Evolutionary conservation across 2,888 invertebrate genomes (phyloP).

Genomic region (Macrosoma leucophasiata): DNA sequence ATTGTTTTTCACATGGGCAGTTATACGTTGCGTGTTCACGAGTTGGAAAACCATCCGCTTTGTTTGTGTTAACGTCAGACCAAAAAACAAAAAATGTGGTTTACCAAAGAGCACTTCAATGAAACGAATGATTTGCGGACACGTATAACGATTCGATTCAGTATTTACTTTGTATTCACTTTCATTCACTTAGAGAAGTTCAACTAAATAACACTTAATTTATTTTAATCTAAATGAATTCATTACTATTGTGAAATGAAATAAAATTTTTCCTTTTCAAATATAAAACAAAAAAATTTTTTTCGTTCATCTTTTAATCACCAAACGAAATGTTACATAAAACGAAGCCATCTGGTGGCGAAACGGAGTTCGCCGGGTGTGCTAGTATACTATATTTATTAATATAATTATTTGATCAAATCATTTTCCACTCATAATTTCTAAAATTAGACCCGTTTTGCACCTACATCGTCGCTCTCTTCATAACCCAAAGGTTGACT

Average conservation of each 20-base stretch:
- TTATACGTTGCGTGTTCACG: constrained; percentile 17
- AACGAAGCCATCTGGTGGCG: no score
- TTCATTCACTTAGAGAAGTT: constrained; percentile 29
- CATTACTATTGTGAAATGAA: constrained; percentile 31
- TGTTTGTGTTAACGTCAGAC: constrained; percentile 26
- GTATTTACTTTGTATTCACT: constrained; percentile 28
- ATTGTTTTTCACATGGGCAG: constrained; percentile 25
- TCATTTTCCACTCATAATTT: no score
- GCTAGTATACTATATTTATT: no score
- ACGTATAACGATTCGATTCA: constrained; percentile 26
- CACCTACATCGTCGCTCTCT: no score
- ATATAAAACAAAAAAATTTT: no score
- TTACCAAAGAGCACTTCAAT: constrained; percentile 23
- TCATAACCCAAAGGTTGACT: no score
- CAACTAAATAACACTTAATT: constrained; percentile 29
- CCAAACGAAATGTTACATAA: constrained; percentile 29
- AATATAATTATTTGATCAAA: no score
- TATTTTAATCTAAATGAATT: constrained; percentile 31
- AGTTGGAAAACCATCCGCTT: constrained; percentile 25
- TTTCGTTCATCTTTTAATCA: no score
- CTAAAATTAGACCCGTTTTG: no score
- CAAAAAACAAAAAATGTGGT: constrained; percentile 26
- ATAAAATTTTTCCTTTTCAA: no score
- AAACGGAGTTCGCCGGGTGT: no score
- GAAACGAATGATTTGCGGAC: constrained; percentile 23